Evolutionary conservation across 2,113 vertebrate genomes (phyloP).

Genomic region (Tringa solitaria): DNA sequence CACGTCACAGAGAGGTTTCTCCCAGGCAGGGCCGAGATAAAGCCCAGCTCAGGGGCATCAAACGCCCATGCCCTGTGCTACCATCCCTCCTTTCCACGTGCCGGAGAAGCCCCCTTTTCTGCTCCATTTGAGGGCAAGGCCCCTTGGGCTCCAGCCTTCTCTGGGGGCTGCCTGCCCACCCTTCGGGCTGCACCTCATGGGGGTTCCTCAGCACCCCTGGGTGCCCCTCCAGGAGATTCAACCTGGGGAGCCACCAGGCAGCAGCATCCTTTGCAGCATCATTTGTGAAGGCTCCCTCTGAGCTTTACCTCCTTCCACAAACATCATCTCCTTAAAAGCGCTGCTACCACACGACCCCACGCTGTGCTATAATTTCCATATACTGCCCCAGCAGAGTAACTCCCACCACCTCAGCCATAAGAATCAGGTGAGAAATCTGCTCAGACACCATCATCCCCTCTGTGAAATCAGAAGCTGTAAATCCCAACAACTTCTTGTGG

Average conservation of each 20-base stretch:
- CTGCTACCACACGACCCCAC: accelerated
- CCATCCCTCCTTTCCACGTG: accelerated
- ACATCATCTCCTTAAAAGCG: background rate
- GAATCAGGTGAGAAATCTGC: background rate
- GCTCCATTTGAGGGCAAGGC: background rate
- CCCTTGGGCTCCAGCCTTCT: background rate
- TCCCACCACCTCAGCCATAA: background rate
- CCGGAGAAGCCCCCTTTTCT: background rate
- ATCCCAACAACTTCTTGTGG: background rate
- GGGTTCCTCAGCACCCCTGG: background rate
- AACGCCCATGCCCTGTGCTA: background rate
- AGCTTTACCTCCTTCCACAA: background rate
- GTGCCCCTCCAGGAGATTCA: background rate
- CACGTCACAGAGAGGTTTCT: background rate
- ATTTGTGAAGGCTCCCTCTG: background rate
- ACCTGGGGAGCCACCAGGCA: background rate
- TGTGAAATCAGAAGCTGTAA: background rate
- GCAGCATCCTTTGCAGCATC: background rate
- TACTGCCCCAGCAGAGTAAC: background rate
- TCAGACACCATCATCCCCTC: background rate
- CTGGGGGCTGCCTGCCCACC: background rate
- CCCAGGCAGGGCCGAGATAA: background rate
- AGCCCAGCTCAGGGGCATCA: background rate
- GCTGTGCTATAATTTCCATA: accelerated
- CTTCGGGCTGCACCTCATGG: accelerated